These are phyloP conservation scores for Dolichallabes microphthalmus DNA, from an alignment of 2,113 vertebrate species.

Conservation along the genomic window DNA sequence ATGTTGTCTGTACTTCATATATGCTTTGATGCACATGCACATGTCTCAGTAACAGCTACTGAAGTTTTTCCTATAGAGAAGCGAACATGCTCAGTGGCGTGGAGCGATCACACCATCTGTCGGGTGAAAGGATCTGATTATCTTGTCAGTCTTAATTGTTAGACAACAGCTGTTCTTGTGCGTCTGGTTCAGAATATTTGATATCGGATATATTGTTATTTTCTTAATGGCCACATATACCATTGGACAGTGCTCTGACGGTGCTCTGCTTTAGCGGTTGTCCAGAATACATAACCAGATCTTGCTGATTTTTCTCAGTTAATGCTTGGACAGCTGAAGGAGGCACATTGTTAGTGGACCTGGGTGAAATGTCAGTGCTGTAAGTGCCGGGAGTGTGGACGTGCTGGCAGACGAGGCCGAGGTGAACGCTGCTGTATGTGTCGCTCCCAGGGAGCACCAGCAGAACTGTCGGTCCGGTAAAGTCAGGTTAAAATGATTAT, in stretches of 20 bases:
- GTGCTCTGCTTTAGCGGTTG: not conserved
- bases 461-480: not conserved
- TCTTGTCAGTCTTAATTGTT: constrained; percentile 65
- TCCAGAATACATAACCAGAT: not conserved
- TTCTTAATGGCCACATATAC: not conserved
- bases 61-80: constrained; percentile 16
- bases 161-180: constrained; percentile 56
- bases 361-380: not conserved
- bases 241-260: not conserved
- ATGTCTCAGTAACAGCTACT: not conserved
- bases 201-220: not conserved
- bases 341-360: not conserved
- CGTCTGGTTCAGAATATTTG: constrained; percentile 4
- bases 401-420: not conserved
- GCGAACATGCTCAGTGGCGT: not conserved
- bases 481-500: not conserved
- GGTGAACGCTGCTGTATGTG: too few relatives aligned
- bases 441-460: not conserved
- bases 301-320: not conserved
- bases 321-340: not conserved
- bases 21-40: too few relatives aligned
- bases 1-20: not conserved
- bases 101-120: constrained; percentile 40
- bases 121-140: constrained; percentile 56
- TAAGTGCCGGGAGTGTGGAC: not conserved